phyloP scores from a whole-genome alignment of 1,140 invertebrate genomes.

The Orussus abietinus region DNA sequence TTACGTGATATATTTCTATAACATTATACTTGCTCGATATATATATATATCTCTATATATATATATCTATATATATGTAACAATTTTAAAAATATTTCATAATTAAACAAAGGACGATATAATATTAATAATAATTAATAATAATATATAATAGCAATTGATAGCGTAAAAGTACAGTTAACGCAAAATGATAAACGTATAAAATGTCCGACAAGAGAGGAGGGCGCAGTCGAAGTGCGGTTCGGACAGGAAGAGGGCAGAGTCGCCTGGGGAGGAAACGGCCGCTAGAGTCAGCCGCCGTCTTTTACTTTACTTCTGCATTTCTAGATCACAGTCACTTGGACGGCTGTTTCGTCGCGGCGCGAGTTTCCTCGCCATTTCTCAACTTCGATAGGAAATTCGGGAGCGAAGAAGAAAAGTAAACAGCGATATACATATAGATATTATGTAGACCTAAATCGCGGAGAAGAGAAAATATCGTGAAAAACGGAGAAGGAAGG shows the following conservation, averaged over 20 bases:
- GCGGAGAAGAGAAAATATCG: constrained; percentile 10
- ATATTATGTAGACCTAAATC: too few relatives aligned
- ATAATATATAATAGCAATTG: constrained; percentile 28
- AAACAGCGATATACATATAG: too few relatives aligned
- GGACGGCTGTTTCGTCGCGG: constrained; percentile 38
- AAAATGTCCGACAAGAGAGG: constrained; percentile 15
- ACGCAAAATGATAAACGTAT: constrained; percentile 23
- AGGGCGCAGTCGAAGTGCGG: constrained; percentile 13
- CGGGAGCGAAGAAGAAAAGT: constrained; percentile 11
- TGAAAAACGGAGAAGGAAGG: constrained; percentile 13
- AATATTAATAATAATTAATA: constrained; percentile 31
- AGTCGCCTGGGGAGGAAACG: constrained; percentile 32
- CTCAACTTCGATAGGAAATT: constrained; percentile 9
- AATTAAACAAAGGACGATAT: constrained; percentile 38
- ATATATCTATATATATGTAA: constrained; percentile 36
- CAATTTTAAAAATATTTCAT: constrained; percentile 43
- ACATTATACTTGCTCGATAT: constrained; percentile 37
- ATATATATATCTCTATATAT: constrained; percentile 33
- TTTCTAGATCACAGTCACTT: constrained; percentile 46
- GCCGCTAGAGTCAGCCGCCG: constrained; percentile 35
- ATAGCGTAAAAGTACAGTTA: constrained; percentile 25
- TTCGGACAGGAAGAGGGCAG: constrained; percentile 9
- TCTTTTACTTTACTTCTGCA: constrained; percentile 41
- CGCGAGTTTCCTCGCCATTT: constrained; percentile 36
- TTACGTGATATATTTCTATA: constrained; percentile 29